A percentile compares a stretch with the other conserved stretches of the same genome.
Conservation (phyloP, 2,797 vertebrate genomes). For the Lacerta bilineata region DNA sequence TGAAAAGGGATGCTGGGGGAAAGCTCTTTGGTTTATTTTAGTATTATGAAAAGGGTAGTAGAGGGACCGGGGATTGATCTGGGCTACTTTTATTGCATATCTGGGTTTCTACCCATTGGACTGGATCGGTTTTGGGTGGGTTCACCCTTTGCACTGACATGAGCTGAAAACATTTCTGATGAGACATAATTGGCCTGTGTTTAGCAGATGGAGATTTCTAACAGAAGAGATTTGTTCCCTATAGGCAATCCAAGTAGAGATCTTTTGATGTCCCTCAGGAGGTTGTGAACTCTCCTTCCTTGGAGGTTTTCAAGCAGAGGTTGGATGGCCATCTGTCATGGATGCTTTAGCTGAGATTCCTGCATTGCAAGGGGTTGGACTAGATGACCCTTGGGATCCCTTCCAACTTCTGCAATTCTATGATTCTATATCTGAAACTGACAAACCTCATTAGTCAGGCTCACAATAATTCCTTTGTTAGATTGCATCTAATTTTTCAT, state of each 20-base stretch:
- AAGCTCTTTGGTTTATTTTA: not conserved
- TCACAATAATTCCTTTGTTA: no score
- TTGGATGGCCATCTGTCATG: no score
- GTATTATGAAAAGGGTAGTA: slow-evolving; percentile 27
- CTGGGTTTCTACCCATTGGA: not conserved
- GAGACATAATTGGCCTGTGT: not conserved
- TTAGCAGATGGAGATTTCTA: not conserved
- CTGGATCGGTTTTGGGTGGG: not conserved
- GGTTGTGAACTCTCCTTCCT: no score
- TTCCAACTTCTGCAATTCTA: no score
- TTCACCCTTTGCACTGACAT: not conserved
- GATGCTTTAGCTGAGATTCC: no score
- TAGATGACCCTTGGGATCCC: no score
- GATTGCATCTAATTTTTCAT: not conserved
- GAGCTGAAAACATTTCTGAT: not conserved
- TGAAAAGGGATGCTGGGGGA: slow-evolving; percentile 13
- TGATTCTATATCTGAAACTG: no score
- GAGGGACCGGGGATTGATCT: not conserved
- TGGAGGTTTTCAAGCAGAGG: no score
- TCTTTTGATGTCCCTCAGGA: no score
- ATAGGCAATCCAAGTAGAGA: not conserved
- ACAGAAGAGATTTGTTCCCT: not conserved
- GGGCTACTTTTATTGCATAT: not conserved
- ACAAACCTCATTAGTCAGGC: no score
- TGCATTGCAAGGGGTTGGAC: no score